Evolutionary conservation across 1,140 invertebrate genomes (phyloP), one percentile per base, ranked within the genome.

Genomic region (Helicoverpa armigera): DNA sequence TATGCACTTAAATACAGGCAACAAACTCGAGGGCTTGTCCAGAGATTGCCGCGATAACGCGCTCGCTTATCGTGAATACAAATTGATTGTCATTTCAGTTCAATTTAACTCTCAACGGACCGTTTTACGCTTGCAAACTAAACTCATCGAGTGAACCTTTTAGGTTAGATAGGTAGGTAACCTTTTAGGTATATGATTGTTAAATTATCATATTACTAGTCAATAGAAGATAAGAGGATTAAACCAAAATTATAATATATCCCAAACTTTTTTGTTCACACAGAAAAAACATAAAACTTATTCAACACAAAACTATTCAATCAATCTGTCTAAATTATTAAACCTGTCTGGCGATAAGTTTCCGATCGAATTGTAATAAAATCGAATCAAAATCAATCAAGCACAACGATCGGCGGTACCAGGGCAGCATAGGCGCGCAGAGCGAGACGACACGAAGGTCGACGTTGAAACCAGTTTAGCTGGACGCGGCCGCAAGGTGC

Each of bases 401-500:
- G 85, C 80, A 82, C 82, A 87, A 76, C 88, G 89, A 92, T 92
- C 89, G 86, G 82, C 79, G 80, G 84, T 84, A 93, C 93, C 88
- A 94, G 89, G 91, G 87, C 65, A 82, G 73, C 89, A 94, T 92
- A 86, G 90, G 83, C 82, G 83, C 80, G 81, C 82, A 89, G 85
- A 91, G 91, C 83, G 86, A 88, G 89, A 86, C 84, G 82, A 77
- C 85, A 86, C 87, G 91, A 94, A 94, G 91, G 93, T 93, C 92
- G 92, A 81, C 81, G 75, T 70, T 72, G 86, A 85, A 94, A 94
- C 93, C 91, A 92, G 93, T 94, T 94, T 93, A 88, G 87, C 86
- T 87, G 92, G 90, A 89, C 88, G 90, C 89, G 90, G 84, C 60
- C 84, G 93, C 92, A 94, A 94, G 91, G 93, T 94, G 93, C 91